Evolutionary conservation across 2,888 invertebrate species (phyloP).

Genomic region (Atethmia centrago): DNA sequence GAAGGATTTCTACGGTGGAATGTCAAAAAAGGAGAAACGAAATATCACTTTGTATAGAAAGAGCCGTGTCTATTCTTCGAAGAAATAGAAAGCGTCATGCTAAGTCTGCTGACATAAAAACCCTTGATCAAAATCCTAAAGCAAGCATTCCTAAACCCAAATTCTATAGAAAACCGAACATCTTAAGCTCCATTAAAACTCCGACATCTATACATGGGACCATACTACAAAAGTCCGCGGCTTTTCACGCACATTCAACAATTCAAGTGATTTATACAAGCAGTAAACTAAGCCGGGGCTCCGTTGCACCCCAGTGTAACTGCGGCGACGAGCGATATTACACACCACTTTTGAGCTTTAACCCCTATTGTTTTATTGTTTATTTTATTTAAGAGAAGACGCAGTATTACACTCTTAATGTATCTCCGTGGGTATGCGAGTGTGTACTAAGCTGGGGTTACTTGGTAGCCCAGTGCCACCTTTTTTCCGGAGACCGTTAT

Average conservation of each 20-base stretch:
- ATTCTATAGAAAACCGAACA: background rate
- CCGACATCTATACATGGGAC: slow-evolving; percentile 54
- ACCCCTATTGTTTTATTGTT: slow-evolving; percentile 54
- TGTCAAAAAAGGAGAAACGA: no score
- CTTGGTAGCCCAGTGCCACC: background rate
- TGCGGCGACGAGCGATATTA: slow-evolving; percentile 58
- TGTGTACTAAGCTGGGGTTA: background rate
- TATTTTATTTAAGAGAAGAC: slow-evolving; percentile 47
- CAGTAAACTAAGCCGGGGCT: slow-evolving; percentile 80
- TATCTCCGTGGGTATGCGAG: background rate
- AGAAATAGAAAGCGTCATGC: no score
- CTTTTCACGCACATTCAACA: slow-evolving; percentile 90
- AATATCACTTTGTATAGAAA: no score
- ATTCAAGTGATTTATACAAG: slow-evolving; percentile 87
- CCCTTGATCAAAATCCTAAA: background rate
- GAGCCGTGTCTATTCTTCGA: no score
- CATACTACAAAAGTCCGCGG: slow-evolving; percentile 68
- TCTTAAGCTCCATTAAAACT: slow-evolving; percentile 35
- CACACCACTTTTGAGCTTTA: slow-evolving; percentile 52
- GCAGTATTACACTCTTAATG: slow-evolving; percentile 21
- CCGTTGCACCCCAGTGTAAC: slow-evolving; percentile 58
- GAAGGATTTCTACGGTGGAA: no score
- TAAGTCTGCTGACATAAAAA: no score
- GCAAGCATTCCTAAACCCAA: background rate
- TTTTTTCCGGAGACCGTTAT: no score